These are phyloP conservation scores for Hirtodrosophila duncani DNA, from an alignment of 2,888 invertebrate genomes.

Conservation along the genomic window DNA sequence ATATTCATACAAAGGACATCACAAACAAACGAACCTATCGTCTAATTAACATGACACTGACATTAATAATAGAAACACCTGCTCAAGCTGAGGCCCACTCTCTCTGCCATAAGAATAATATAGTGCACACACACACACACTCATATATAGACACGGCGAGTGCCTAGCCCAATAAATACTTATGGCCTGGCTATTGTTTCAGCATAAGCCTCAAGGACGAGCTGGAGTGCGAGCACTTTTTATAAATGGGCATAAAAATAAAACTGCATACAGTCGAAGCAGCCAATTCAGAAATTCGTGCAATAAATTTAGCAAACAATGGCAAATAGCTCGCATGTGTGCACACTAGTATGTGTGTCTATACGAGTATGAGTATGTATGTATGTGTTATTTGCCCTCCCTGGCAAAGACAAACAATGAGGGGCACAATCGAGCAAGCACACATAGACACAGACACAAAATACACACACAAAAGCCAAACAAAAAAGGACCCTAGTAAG, in stretches of 20 bases:
- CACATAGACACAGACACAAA: conserved; percentile 8
- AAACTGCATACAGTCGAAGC: conserved; percentile 52
- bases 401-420: conserved; percentile 47
- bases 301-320: conserved; percentile 70
- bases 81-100: not conserved
- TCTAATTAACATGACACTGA: conserved; percentile 51
- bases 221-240: conserved; percentile 5
- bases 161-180: conserved; percentile 49
- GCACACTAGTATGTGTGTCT: conserved; percentile 2
- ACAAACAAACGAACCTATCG: conserved; percentile 12
- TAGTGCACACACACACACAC: no score
- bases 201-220: conserved; percentile 51
- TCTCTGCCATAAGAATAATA: no score
- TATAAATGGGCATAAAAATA: conserved; percentile 36
- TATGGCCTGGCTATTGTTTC: conserved; percentile 45
- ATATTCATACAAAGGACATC: not conserved
- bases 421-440: conserved; percentile 17
- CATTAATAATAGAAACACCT: conserved; percentile 41
- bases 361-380: conserved; percentile 8
- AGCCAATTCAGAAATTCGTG: conserved; percentile 69
- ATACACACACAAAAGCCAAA: conserved; percentile 27
- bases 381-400: conserved; percentile 22
- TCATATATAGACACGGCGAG: no score
- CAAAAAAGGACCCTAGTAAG: conserved; percentile 33
- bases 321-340: conserved; percentile 43